Conservation (phyloP, 2,888 invertebrate species). For the Subacronicta megacephala region DNA sequence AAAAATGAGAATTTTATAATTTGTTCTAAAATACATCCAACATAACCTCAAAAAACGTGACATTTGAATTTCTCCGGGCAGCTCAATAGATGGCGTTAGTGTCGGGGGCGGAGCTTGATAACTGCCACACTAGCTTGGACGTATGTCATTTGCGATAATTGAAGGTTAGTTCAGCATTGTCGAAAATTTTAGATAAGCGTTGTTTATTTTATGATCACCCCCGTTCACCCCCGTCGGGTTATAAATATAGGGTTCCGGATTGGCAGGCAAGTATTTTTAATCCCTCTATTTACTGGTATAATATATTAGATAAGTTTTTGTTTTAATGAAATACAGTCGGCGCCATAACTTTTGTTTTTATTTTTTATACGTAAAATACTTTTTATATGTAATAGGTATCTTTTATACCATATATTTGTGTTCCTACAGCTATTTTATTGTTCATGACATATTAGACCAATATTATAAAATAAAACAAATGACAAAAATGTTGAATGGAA, state of each 20-base stretch:
- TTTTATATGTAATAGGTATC: no score
- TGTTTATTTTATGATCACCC: constrained; percentile 69
- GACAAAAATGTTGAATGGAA: constrained; percentile 17
- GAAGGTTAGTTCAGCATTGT: constrained; percentile 68
- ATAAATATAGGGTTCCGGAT: constrained; percentile 63
- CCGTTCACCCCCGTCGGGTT: constrained; percentile 48
- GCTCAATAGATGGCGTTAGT: constrained; percentile 71
- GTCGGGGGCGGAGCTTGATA: constrained; percentile 68
- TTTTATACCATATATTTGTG: no score
- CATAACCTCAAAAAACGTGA: constrained; percentile 73
- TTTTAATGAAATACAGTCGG: constrained; percentile 44
- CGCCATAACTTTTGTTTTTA: constrained; percentile 24
- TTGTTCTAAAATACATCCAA: constrained; percentile 32
- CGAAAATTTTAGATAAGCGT: constrained; percentile 70
- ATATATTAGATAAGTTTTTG: constrained; percentile 42
- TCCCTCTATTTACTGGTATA: constrained; percentile 57
- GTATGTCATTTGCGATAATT: constrained; percentile 69
- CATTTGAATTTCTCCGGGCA: constrained; percentile 38
- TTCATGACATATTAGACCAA: no score
- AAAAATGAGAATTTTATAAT: constrained; percentile 6
- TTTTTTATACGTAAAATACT: no score
- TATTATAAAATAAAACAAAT: constrained; percentile 22
- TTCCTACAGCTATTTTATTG: no score
- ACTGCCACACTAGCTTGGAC: constrained; percentile 64
- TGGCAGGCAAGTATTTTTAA: constrained; percentile 60